Evolutionary conservation across 2,888 invertebrate species (phyloP).

Genomic region (Agonopterix alstromeriana): DNA sequence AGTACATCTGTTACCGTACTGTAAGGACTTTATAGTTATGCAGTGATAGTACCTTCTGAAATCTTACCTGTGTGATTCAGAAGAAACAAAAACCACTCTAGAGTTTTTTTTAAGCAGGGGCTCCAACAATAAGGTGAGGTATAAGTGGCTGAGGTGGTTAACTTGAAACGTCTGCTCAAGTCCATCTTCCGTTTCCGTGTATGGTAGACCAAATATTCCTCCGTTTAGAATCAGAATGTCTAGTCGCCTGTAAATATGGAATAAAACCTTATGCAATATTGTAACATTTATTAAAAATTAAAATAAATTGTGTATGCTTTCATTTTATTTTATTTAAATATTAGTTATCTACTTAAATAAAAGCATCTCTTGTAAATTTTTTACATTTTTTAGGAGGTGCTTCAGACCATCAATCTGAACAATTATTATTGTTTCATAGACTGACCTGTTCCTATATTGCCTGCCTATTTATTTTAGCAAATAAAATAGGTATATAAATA

Average conservation of each 20-base stretch:
- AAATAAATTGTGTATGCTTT: no score
- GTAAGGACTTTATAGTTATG: no score
- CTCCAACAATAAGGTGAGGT: slow-evolving; percentile 85
- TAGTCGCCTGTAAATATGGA: slow-evolving; percentile 71
- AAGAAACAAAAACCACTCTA: slow-evolving; percentile 90
- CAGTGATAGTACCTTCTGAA: no score
- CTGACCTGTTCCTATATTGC: no score
- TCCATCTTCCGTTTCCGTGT: slow-evolving; percentile 83
- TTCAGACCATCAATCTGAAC: no score
- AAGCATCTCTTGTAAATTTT: not conserved
- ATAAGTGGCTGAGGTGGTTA: slow-evolving; percentile 90
- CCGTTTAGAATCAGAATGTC: slow-evolving; percentile 89
- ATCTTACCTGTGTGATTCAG: slow-evolving; percentile 89
- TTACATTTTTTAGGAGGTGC: no score
- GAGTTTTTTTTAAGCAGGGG: slow-evolving; percentile 80
- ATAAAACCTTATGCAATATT: not conserved
- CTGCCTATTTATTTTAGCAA: no score
- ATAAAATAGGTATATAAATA: no score
- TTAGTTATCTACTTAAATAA: not conserved
- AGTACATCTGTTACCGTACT: no score
- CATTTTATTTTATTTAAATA: no score
- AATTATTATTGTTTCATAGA: no score
- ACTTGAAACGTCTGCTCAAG: slow-evolving; percentile 90
- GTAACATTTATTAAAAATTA: no score
- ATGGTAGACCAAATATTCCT: slow-evolving; percentile 86